A percentile compares a stretch with the other conserved stretches of the same genome.
These are phyloP conservation scores for Macrosteles quadrilineatus DNA, from an alignment of 1,140 invertebrate species.

Conservation along the genomic window DNA sequence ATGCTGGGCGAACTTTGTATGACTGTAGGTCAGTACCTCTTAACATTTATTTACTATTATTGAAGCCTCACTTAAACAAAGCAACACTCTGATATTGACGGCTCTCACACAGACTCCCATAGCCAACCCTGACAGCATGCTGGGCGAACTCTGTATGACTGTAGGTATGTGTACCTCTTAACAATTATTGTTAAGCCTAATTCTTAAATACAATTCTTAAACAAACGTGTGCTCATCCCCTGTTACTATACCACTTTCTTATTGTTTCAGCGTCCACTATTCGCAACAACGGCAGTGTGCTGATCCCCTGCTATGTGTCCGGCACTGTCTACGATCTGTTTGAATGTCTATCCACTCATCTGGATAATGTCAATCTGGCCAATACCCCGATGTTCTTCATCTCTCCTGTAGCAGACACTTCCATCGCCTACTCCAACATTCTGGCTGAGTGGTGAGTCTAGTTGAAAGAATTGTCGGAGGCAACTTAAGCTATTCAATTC, in stretches of 20 bases:
- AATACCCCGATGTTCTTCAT: slow-evolving; percentile 95
- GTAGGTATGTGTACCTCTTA: slow-evolving; percentile 64
- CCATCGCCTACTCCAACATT: slow-evolving; percentile 95
- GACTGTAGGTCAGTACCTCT: slow-evolving; percentile 68
- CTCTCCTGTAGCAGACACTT: slow-evolving; percentile 91
- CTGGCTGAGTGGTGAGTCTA: slow-evolving; percentile 91
- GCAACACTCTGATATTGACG: slow-evolving; percentile 89
- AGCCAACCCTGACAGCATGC: slow-evolving; percentile 91
- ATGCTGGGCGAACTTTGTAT: slow-evolving; percentile 96
- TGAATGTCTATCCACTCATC: slow-evolving; percentile 90
- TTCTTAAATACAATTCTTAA: too few species aligned
- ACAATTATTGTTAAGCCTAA: too few species aligned
- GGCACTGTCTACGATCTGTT: slow-evolving; percentile 97
- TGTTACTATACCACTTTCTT: too few species aligned
- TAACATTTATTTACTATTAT: too few species aligned
- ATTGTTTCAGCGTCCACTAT: slow-evolving; percentile 51
- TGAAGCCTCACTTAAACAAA: slow-evolving; percentile 83
- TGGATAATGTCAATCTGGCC: slow-evolving; percentile 81
- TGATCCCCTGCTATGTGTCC: slow-evolving; percentile 94
- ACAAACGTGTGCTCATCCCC: too few species aligned
- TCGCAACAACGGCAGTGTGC: slow-evolving; percentile 73
- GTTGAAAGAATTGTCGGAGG: too few species aligned
- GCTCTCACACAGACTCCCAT: slow-evolving; percentile 92
- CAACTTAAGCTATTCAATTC: too few species aligned
- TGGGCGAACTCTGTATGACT: slow-evolving; percentile 92